Evolutionary conservation across 2,888 invertebrate genomes (phyloP).

Genomic region (Oithona nana): DNA sequence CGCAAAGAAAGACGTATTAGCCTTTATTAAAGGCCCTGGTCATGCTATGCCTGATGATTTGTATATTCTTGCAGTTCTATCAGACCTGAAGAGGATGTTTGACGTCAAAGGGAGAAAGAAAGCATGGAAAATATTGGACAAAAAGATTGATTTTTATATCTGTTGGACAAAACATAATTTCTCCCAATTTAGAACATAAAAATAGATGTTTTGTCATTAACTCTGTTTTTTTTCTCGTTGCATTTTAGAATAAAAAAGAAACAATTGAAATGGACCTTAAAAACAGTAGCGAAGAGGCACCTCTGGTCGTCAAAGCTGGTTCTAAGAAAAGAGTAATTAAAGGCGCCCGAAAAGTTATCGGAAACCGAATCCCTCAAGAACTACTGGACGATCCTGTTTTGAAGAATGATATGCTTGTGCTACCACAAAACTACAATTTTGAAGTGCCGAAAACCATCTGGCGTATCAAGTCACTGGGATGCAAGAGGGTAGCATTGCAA

Average conservation of each 20-base stretch:
- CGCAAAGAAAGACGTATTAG: slow-evolving; percentile 37
- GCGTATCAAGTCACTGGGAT: slow-evolving; percentile 64
- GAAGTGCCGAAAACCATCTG: slow-evolving; percentile 95
- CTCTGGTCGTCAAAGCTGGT: neutral
- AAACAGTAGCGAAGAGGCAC: no score
- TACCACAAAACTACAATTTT: slow-evolving; percentile 92
- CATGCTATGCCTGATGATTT: slow-evolving; percentile 33
- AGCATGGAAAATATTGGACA: neutral
- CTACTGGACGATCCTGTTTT: slow-evolving; percentile 52
- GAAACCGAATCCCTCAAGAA: slow-evolving; percentile 61
- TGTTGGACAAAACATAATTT: neutral
- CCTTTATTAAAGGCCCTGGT: slow-evolving; percentile 42
- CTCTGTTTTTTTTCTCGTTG: no score
- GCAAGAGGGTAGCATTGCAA: slow-evolving; percentile 79
- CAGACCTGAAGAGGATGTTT: slow-evolving; percentile 31
- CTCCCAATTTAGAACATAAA: no score
- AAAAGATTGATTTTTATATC: neutral
- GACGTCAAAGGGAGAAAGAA: neutral
- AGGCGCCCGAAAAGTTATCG: slow-evolving; percentile 23
- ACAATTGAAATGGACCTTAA: no score
- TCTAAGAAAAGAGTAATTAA: slow-evolving; percentile 6
- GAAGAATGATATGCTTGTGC: slow-evolving; percentile 45
- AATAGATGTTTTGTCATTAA: no score
- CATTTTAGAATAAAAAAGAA: no score
- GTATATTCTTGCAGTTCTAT: slow-evolving; percentile 43